phyloP scores from a whole-genome alignment of 2,888 invertebrate species.

The Trachelus stipa region DNA sequence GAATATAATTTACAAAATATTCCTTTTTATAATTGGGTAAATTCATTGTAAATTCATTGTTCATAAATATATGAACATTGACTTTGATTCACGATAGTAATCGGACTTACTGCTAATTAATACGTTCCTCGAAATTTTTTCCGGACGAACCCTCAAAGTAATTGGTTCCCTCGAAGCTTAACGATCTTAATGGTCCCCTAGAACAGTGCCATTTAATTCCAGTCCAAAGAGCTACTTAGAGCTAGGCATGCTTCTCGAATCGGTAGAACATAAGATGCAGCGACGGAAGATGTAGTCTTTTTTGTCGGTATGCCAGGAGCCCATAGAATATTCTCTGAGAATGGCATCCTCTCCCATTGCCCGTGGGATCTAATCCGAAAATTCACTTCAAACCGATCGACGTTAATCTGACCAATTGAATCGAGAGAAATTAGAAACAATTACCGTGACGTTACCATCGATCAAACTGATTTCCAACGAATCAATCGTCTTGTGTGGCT shows the following conservation, averaged over 20 bases:
- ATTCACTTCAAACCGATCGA: background rate
- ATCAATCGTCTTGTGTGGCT: background rate
- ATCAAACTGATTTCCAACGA: background rate
- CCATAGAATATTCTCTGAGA: background rate
- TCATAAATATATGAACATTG: background rate
- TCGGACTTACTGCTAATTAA: slow-evolving; percentile 19
- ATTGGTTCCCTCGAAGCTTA: slow-evolving; percentile 29
- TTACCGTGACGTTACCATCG: background rate
- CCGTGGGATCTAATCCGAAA: background rate
- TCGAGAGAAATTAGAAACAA: background rate
- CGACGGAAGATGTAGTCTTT: background rate
- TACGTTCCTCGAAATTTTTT: slow-evolving; percentile 40
- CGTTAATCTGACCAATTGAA: background rate
- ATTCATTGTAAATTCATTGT: background rate
- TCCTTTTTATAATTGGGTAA: background rate
- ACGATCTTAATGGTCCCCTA: slow-evolving; percentile 28
- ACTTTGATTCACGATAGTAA: background rate
- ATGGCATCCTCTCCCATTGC: background rate
- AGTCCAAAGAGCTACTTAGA: background rate
- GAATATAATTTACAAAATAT: background rate
- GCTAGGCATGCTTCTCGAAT: background rate
- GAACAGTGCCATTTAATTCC: slow-evolving; percentile 18
- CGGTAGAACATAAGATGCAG: background rate
- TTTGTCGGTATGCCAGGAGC: background rate
- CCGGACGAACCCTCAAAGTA: slow-evolving; percentile 32